A percentile compares a stretch with the other conserved stretches of the same genome.
Evolutionary conservation across 2,888 invertebrate species (phyloP).

Genomic region (Subacronicta megacephala): DNA sequence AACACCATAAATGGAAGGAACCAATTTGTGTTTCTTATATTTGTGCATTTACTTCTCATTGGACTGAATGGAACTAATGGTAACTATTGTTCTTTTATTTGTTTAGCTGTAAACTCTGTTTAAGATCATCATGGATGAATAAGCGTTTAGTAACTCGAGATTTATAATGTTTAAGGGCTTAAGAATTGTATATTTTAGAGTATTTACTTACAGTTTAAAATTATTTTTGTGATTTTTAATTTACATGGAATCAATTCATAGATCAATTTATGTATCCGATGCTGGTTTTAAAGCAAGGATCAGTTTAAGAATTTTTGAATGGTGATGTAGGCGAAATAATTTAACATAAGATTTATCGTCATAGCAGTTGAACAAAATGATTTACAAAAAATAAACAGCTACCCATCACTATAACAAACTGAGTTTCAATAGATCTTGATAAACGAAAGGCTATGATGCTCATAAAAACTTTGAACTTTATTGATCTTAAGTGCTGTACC

Average conservation of each 20-base stretch:
- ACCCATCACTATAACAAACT: conserved; percentile 7
- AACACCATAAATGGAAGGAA: conserved; percentile 87
- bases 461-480: conserved; percentile 42
- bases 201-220: not conserved
- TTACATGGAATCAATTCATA: not conserved
- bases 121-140: conserved; percentile 17
- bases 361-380: too few relatives aligned
- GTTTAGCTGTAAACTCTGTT: conserved; percentile 38
- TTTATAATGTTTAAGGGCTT: not conserved
- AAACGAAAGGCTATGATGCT: conserved; percentile 40
- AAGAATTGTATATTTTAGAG: not conserved
- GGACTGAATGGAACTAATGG: conserved; percentile 88
- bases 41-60: conserved; percentile 87
- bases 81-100: conserved; percentile 67
- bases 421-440: conserved; percentile 35
- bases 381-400: conserved; percentile 15
- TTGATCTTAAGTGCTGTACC: conserved; percentile 52
- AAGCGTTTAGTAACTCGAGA: not conserved
- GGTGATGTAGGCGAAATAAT: too few relatives aligned
- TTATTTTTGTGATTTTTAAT: not conserved
- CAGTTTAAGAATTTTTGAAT: too few relatives aligned
- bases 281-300: too few relatives aligned
- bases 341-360: too few relatives aligned
- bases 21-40: conserved; percentile 87
- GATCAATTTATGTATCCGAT: not conserved